These are phyloP conservation scores for Ochropleura leucogaster DNA, from an alignment of 2,888 invertebrate species.

Conservation along the genomic window DNA sequence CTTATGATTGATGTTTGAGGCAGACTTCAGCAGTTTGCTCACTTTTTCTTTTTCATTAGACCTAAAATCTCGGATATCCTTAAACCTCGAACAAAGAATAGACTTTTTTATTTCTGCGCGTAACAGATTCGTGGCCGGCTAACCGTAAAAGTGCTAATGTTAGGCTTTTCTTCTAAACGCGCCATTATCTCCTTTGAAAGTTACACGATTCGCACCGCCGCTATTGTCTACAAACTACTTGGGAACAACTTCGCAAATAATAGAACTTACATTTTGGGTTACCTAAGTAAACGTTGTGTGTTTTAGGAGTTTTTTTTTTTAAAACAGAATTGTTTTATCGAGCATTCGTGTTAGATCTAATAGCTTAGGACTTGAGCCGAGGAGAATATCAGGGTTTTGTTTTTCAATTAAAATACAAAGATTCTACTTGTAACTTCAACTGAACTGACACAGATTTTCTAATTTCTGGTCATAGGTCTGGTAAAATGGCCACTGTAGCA, in stretches of 20 bases:
- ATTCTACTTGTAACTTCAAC: too few relatives aligned
- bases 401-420: too few relatives aligned
- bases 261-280: slow-evolving; percentile 44
- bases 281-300: slow-evolving; percentile 27
- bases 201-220: slow-evolving; percentile 47
- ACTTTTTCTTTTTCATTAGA: slow-evolving; percentile 26
- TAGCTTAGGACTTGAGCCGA: background rate
- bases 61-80: slow-evolving; percentile 25
- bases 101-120: slow-evolving; percentile 57
- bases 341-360: background rate
- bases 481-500: too few relatives aligned
- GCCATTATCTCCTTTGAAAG: slow-evolving; percentile 60
- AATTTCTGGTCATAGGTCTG: too few relatives aligned
- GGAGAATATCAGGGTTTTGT: background rate
- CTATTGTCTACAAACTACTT: slow-evolving; percentile 58
- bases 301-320: slow-evolving; percentile 18
- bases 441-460: too few relatives aligned
- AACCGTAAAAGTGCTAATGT: slow-evolving; percentile 65
- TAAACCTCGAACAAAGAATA: slow-evolving; percentile 41
- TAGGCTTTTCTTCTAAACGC: slow-evolving; percentile 58
- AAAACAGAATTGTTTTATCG: slow-evolving; percentile 30
- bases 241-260: slow-evolving; percentile 48
- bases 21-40: background rate
- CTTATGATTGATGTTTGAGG: slow-evolving; percentile 13
- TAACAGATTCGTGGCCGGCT: slow-evolving; percentile 60